Evolutionary conservation across 2,113 vertebrate species (phyloP).

Genomic region (Pycnonotus jocosus): DNA sequence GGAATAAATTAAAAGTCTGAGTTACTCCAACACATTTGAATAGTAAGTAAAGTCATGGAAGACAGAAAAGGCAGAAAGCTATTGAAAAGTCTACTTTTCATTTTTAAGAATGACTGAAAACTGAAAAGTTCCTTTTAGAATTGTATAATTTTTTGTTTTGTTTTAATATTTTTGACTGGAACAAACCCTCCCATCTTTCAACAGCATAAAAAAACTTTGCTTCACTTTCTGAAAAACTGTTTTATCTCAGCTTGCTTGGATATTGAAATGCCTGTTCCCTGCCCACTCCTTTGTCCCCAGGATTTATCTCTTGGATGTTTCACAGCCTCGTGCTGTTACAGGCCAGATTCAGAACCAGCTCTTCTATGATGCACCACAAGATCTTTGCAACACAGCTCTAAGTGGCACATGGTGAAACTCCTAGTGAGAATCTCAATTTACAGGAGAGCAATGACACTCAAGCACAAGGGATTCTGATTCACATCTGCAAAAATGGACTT

Average conservation of each 20-base stretch:
- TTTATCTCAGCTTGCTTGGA: neutral
- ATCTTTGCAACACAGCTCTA: neutral
- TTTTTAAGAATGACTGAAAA: neutral
- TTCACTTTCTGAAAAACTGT: neutral
- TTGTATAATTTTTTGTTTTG: neutral
- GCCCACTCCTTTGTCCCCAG: neutral
- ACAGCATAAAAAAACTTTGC: neutral
- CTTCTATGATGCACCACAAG: accelerated
- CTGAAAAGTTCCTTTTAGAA: neutral
- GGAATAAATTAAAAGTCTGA: conserved; percentile 13
- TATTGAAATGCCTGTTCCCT: neutral
- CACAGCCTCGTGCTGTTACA: accelerated
- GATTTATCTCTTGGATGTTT: neutral
- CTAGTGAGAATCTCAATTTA: neutral
- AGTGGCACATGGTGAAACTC: accelerated
- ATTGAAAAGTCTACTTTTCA: neutral
- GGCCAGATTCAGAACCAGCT: neutral
- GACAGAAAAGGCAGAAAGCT: neutral
- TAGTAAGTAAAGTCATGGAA: neutral
- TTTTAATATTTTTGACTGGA: neutral
- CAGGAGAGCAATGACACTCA: neutral
- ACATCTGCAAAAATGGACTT: neutral
- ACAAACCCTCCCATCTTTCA: neutral
- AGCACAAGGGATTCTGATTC: neutral
- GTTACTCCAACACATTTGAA: neutral